Evolutionary conservation across 1,140 invertebrate genomes (phyloP).

Genomic region (Drosophila triauraria): DNA sequence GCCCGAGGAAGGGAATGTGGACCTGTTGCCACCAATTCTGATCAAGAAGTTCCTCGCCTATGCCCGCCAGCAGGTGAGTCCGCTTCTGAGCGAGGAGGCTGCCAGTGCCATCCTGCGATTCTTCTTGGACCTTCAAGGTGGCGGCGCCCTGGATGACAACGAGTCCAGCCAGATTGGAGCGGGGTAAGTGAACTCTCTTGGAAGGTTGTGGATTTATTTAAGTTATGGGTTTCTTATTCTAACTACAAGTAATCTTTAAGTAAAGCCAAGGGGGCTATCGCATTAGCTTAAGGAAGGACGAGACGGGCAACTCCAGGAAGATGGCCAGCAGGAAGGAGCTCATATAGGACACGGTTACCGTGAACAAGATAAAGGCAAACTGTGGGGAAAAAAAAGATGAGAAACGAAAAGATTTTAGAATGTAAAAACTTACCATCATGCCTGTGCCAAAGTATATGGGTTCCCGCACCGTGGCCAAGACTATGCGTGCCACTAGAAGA

Average conservation of each 20-base stretch:
- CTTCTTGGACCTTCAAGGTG: conserved; percentile 91
- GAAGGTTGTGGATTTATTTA: conserved; percentile 31
- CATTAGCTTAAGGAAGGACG: conserved; percentile 86
- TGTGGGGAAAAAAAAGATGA: conserved; percentile 19
- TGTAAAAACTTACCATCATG: conserved; percentile 54
- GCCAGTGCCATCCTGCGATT: conserved; percentile 90
- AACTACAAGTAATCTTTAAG: conserved; percentile 11
- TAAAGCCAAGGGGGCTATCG: conserved; percentile 43
- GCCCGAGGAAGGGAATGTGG: conserved; percentile 86
- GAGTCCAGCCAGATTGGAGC: conserved; percentile 53
- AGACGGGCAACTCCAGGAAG: conserved; percentile 85
- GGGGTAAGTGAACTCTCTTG: conserved; percentile 44
- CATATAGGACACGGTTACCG: conserved; percentile 70
- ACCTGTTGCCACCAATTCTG: conserved; percentile 90
- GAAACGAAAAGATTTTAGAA: not conserved
- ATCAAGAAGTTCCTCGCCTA: conserved; percentile 96
- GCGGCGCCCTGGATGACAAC: conserved; percentile 22
- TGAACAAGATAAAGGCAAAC: conserved; percentile 80
- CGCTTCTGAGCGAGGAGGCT: conserved; percentile 90
- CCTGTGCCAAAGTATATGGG: conserved; percentile 75
- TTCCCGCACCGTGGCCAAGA: conserved; percentile 70
- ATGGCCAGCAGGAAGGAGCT: conserved; percentile 80
- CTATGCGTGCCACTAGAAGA: conserved; percentile 67
- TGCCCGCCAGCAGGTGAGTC: conserved; percentile 94
- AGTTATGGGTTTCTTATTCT: conserved; percentile 48